phyloP scores from a whole-genome alignment of 1,140 invertebrate species.

The Hyposmocoma kahamanoa region DNA sequence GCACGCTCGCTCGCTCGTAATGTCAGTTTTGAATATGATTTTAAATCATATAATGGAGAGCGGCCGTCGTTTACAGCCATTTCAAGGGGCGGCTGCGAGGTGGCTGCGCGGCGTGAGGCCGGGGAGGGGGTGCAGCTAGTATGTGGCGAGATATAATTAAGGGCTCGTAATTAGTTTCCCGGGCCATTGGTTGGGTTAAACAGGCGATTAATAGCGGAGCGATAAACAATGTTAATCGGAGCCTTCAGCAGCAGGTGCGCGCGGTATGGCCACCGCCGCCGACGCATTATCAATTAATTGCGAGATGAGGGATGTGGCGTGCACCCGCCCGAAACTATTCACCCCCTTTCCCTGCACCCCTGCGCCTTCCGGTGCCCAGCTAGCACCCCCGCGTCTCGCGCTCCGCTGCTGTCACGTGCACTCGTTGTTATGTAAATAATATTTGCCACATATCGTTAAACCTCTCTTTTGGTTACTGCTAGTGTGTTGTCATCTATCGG shows the following conservation, averaged over 20 bases:
- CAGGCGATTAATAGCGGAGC: conserved; percentile 44
- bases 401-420: conserved; percentile 32
- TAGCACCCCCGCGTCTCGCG: conserved; percentile 1
- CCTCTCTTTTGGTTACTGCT: no score
- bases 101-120: conserved; percentile 4
- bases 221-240: conserved; percentile 55
- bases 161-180: conserved; percentile 41
- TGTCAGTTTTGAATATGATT: conserved; percentile 66
- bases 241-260: conserved; percentile 53
- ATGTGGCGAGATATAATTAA: conserved; percentile 1
- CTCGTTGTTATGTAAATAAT: conserved; percentile 31
- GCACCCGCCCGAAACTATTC: conserved; percentile 21
- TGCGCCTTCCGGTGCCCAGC: background rate
- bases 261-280: background rate
- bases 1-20: conserved; percentile 40
- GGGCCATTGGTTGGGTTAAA: conserved; percentile 47
- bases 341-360: background rate
- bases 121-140: no score
- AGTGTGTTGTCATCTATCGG: no score
- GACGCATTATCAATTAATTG: conserved; percentile 45
- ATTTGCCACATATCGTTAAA: background rate
- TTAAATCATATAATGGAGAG: conserved; percentile 67
- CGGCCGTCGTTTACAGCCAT: conserved; percentile 41
- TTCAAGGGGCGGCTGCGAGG: conserved; percentile 28
- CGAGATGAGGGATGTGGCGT: conserved; percentile 26